Base-by-base conservation (phyloP, 1,140 invertebrate species). In the Zaprionus taronus region DNA sequence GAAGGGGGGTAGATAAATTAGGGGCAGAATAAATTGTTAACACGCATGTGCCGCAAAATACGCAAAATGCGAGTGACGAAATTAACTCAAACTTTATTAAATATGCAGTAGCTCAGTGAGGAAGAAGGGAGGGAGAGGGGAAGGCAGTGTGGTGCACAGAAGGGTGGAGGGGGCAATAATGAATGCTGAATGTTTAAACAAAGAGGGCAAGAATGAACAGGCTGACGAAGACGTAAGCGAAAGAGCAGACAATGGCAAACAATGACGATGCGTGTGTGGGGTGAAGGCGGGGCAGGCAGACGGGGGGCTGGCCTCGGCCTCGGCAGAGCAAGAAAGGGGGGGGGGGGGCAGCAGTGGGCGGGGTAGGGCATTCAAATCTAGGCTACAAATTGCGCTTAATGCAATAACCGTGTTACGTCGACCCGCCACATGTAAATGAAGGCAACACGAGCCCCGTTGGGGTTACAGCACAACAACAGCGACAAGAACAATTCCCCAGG, bases 21-120 rank as follows among this genome's bases (percentile, higher is more conserved):
- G 22, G 80, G 61, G 65, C 28, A 51, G 66, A 60, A 84, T 85
- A 84, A 84, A 84, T 84, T 85, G 78, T 81, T 79, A 84, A 79
- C 82, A 84, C 83, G 82, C 82, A 84, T 84, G 82, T 84, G 82
- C 82, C 82, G 75, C 65, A 77, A 85, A 85, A 85, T 86, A 47
- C 41, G 41, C 41, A 47, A 47, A 86, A 85, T 81, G 71, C 71
- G 82, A 81, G 67, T 85, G 82, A 85, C 80, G 82, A 85, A 85
- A 85, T 85, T 85, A 85, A 85, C 82, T 79, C 75, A 85, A 85
- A 85, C 58, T 85, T 86, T 85, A 85, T 85, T 85, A 85, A 85
- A 85, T 86, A 85, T 85, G 79, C 79, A 85, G 51, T 60, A 78
- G 68, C 56, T 11, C 34, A 4, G 28, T 53, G 67, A 65, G 49